Conservation (phyloP, 2,888 invertebrate species). For the Cacoxenus indagator region DNA sequence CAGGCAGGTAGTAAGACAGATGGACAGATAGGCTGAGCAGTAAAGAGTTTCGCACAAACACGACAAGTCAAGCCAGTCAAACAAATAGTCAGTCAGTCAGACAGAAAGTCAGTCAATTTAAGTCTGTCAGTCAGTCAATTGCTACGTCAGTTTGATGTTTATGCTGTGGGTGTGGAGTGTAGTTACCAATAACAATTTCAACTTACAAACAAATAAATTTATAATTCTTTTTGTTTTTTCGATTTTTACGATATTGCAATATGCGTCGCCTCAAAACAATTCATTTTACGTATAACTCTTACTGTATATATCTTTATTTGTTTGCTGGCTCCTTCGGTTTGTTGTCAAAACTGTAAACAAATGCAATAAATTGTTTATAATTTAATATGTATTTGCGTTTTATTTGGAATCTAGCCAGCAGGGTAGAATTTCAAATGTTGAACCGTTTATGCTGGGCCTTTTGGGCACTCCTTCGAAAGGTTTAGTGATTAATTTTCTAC, state of each 20-base stretch:
- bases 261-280: too few species aligned
- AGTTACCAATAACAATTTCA: too few species aligned
- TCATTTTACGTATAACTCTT: too few species aligned
- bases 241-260: too few species aligned
- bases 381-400: constrained; percentile 29
- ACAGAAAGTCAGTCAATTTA: too few species aligned
- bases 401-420: constrained; percentile 41
- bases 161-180: constrained; percentile 13
- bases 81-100: neutral
- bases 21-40: neutral
- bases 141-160: constrained; percentile 1
- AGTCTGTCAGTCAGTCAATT: neutral
- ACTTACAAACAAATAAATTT: too few species aligned
- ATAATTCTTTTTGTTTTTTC: too few species aligned
- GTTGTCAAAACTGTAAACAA: constrained; percentile 55
- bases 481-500: too few species aligned
- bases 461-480: too few species aligned
- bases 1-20: neutral
- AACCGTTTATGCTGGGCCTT: neutral
- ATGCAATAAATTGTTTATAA: constrained; percentile 51
- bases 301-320: too few species aligned
- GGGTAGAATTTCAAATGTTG: constrained; percentile 9
- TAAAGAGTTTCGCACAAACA: too few species aligned
- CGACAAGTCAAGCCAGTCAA: constrained; percentile 11
- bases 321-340: too few species aligned